Base-by-base conservation (phyloP, 2,797 vertebrate species). In the Oceanodroma leucorhoa region DNA sequence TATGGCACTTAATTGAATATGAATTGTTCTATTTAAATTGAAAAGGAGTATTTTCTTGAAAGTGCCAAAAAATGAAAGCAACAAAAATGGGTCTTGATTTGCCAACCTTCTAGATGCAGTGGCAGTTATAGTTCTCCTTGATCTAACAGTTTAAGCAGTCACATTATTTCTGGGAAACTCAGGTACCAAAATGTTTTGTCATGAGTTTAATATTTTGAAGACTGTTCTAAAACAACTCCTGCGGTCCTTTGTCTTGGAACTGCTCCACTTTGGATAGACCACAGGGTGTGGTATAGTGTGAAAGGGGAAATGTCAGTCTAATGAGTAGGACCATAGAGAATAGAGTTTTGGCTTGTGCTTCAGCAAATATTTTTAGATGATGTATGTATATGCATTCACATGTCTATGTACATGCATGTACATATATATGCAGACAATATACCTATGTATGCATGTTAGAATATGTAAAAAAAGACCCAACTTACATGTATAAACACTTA, bases 391-490 rank as follows among this genome's bases (percentile, higher is more conserved):
- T 1, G 3, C 23, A 34, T n/a, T 24, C 36, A 10, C 4, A 16
- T 30, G 6, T n/a, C 40, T 65, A 57, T n/a, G 9, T 36, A 54
- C 22, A 46, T 50, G 9, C 14, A 60, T 30, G 23, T 54, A 14
- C 34, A 22, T 65, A 78, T 22, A 45, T 30, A 34, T n/a, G 32
- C 34, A 67, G 27, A 46, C 4, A 83, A 61, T 61, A 79, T 60
- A n/a, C 5, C 36, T 58, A 29, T 27, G 65, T 55, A 57, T 48
- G 5, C 2, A 8, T 26, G 29, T 32, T 53, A n/a, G 11, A 66
- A 45, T 45, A n/a, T 9, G 5, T 57, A 27, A 57, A 86, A 46
- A 71, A 27, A 0, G 0, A 0, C 8, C 14, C 16, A 53, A 9
- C 4, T 70, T 40, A 87, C 9, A 14, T 27, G 18, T n/a, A 46